These are phyloP conservation scores for Deroplatys truncata DNA, from an alignment of 2,888 invertebrate genomes.

Conservation along the genomic window DNA sequence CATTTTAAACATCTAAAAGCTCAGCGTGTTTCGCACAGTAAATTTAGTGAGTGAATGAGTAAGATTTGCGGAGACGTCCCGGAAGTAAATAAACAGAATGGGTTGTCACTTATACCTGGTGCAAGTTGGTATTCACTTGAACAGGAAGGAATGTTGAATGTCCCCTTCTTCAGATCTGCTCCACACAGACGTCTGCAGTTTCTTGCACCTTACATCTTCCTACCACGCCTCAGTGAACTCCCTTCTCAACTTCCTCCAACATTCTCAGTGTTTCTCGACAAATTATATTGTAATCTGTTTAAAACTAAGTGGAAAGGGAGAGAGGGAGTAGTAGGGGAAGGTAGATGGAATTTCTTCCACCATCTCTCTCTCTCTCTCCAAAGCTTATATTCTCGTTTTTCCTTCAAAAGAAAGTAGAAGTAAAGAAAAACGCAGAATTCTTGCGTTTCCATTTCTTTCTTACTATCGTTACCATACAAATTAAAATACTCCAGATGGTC, in stretches of 20 bases:
- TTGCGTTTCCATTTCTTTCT: not conserved
- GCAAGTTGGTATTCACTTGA: not conserved
- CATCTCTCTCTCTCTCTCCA: not conserved
- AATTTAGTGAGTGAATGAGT: too few relatives aligned
- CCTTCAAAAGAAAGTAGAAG: not conserved
- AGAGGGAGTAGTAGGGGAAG: not conserved
- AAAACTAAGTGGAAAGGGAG: not conserved
- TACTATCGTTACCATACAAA: conserved; percentile 26
- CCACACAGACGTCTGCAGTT: not conserved
- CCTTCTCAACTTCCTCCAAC: not conserved
- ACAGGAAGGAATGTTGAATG: too few relatives aligned
- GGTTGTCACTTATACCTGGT: not conserved
- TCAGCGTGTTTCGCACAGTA: too few relatives aligned
- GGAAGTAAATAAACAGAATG: not conserved
- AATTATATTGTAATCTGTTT: conserved; percentile 15
- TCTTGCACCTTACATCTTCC: not conserved
- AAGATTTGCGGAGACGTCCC: not conserved
- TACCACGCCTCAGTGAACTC: not conserved
- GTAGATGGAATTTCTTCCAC: not conserved
- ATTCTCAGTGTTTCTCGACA: conserved; percentile 21
- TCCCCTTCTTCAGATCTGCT: not conserved
- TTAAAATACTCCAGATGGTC: conserved; percentile 29
- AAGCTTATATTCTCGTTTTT: not conserved
- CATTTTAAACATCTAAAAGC: too few relatives aligned
- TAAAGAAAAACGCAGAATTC: not conserved